Conservation (phyloP, 2,797 vertebrate species). For the Muscicapa comitata region DNA sequence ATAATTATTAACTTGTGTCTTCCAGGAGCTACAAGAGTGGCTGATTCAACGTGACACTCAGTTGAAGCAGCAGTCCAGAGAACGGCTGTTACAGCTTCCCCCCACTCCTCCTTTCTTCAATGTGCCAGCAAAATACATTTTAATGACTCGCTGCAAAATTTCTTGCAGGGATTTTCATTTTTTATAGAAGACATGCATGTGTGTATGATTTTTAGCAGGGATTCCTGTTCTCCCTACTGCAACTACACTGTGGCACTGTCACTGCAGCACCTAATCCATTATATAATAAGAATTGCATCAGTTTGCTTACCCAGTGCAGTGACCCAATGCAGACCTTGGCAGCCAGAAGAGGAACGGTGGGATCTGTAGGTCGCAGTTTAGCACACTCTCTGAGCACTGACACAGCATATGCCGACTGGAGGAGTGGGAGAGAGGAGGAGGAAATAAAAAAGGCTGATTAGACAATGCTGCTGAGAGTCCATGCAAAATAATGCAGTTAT, state of each 20-base stretch:
- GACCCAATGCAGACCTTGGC: constrained; percentile 95
- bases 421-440: neutral
- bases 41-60: neutral
- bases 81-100: rapidly evolving
- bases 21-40: neutral
- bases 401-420: constrained; percentile 89
- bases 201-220: neutral
- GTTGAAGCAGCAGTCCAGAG: neutral
- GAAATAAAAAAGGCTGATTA: constrained; percentile 1
- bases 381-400: constrained; percentile 90
- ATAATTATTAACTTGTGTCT: neutral
- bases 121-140: neutral
- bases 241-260: neutral
- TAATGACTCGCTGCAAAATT: neutral
- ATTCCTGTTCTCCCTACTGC: neutral
- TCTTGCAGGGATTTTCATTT: neutral
- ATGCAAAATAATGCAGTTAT: neutral
- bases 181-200: neutral
- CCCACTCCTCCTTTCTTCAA: neutral
- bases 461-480: neutral
- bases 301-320: constrained; percentile 90
- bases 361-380: constrained; percentile 88
- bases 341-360: constrained; percentile 88
- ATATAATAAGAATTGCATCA: constrained; percentile 28
- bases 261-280: constrained; percentile 19